Evolutionary conservation across 1,140 invertebrate species (phyloP).

Genomic region (Euwallacea similis): DNA sequence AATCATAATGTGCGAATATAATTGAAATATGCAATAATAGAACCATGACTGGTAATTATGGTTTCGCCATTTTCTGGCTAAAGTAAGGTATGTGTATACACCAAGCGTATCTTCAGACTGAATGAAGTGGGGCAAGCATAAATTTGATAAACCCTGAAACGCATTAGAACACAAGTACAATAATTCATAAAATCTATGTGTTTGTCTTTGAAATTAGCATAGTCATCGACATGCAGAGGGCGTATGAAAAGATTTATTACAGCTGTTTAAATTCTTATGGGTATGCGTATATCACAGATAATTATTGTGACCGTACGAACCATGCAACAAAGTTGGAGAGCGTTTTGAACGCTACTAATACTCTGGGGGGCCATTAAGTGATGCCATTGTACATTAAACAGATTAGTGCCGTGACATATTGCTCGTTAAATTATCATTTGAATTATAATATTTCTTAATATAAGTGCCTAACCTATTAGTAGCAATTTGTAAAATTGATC

Average conservation of each 20-base stretch:
- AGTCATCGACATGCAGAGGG: slow-evolving; percentile 14
- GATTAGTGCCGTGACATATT: slow-evolving; percentile 38
- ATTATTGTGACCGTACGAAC: slow-evolving; percentile 38
- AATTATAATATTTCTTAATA: slow-evolving; percentile 34
- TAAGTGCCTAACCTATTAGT: neutral
- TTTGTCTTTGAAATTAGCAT: too few relatives aligned
- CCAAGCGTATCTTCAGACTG: too few relatives aligned
- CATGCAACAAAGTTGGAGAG: slow-evolving; percentile 37
- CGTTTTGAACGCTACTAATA: slow-evolving; percentile 37
- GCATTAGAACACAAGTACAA: too few relatives aligned
- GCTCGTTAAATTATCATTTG: slow-evolving; percentile 34
- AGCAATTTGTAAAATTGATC: neutral
- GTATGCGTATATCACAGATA: slow-evolving; percentile 37
- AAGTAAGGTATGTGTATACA: too few relatives aligned
- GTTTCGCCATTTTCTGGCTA: too few relatives aligned
- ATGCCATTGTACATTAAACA: slow-evolving; percentile 38
- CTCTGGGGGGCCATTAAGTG: slow-evolving; percentile 35
- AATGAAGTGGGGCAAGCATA: too few relatives aligned
- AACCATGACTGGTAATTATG: too few relatives aligned
- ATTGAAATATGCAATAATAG: too few relatives aligned
- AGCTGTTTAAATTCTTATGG: slow-evolving; percentile 37
- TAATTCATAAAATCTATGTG: too few relatives aligned
- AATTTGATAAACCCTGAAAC: too few relatives aligned
- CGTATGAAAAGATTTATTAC: slow-evolving; percentile 27
- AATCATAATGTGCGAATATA: too few relatives aligned